Evolutionary conservation across 1,140 invertebrate genomes (phyloP), one percentile per base, ranked within the genome.

Genomic region (Drosophila mayri): DNA sequence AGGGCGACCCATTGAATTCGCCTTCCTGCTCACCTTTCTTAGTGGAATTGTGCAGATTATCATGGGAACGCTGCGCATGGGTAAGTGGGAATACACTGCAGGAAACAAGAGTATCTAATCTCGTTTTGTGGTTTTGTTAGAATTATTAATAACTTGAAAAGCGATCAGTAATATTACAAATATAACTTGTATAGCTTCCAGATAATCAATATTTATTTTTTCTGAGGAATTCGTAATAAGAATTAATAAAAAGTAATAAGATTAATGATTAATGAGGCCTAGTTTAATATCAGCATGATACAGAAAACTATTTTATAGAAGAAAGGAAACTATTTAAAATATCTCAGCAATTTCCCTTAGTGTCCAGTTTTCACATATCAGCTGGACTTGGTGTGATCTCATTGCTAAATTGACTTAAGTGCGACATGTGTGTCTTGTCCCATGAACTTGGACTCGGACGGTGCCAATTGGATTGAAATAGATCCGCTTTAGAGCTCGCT

Each of bases 21-120:
- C 97, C 8, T 93, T 98, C 46, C 93, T 99, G 6, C 93, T 98
- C 2, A 95, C 95, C 25, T 97, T 98, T 66, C 92, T 97, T 14
- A 94, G 94, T 68, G 98, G 98, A 40, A 93, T 95, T 65, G 94
- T 98, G 10, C 96, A 98, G 90, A 93, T 98, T 11, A 28, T 95
- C 1, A 96, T 98, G 95, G 97, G 97, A n/a, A 37, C 46, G 0
- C 50, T 92, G 18, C 59, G 72, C 10, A 28, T 92, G 74, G 91
- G 91, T 92, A 18, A 92, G 91, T 91, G 8, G 4, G 16, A 2
- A 20, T 14, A 0, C 46, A 52, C 37, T 52, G 30, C 2, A 3
- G 12, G 7, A 38, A 47, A 32, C 8, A 5, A 11, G 30, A 0
- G 8, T 14, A 16, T 11, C 22, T 32, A 0, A 52, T 6, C 2